Conservation (phyloP, 1,140 invertebrate genomes). For the Gonioctena quinquepunctata region DNA sequence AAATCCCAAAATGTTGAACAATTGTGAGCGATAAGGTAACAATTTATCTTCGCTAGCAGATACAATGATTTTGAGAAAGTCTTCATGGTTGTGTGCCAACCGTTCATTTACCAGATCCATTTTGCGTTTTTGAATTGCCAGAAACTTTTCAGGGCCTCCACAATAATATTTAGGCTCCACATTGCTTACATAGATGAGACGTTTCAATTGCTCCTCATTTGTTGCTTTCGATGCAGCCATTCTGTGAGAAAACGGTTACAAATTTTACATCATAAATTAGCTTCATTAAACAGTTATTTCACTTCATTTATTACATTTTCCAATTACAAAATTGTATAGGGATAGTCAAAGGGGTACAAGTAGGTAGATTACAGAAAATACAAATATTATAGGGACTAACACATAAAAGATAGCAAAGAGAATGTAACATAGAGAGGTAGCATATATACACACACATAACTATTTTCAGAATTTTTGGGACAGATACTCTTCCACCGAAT, state of each 20-base stretch:
- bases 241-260: conserved; percentile 9
- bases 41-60: conserved; percentile 29
- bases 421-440: too few relatives aligned
- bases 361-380: too few relatives aligned
- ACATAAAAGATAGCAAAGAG: too few relatives aligned
- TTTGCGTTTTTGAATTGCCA: not conserved
- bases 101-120: not conserved
- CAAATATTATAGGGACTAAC: too few relatives aligned
- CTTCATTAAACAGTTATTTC: too few relatives aligned
- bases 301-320: too few relatives aligned
- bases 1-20: conserved; percentile 29
- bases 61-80: conserved; percentile 26
- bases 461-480: too few relatives aligned
- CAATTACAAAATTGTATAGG: too few relatives aligned
- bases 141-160: conserved; percentile 34
- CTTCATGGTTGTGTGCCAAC: conserved; percentile 18
- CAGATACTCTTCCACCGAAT: too few relatives aligned
- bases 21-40: conserved; percentile 24
- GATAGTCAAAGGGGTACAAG: too few relatives aligned
- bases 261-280: too few relatives aligned
- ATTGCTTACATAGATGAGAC: conserved; percentile 28
- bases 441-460: too few relatives aligned
- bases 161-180: conserved; percentile 18
- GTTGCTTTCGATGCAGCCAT: conserved; percentile 19
- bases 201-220: conserved; percentile 28